Evolutionary conservation across 2,113 vertebrate species (phyloP).

Genomic region (Probosciger aterrimus): DNA sequence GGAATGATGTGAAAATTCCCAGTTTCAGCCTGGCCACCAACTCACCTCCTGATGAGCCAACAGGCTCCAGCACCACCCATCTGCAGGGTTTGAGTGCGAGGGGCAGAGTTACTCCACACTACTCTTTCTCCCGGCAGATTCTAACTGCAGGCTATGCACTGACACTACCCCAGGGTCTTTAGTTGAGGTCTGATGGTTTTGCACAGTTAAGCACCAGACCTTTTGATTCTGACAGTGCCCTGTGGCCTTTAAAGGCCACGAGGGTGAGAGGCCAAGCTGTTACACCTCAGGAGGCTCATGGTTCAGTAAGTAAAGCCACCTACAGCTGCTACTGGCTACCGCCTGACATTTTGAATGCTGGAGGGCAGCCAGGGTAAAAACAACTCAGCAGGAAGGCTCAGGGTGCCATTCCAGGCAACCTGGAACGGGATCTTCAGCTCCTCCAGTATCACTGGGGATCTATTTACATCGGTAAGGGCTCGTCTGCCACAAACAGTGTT

Average conservation of each 20-base stretch:
- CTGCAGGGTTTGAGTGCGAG: background rate
- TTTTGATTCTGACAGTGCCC: background rate
- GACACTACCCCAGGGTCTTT: background rate
- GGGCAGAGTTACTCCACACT: background rate
- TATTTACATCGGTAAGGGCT: constrained; percentile 61
- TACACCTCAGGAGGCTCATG: background rate
- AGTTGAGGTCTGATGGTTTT: background rate
- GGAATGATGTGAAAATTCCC: background rate
- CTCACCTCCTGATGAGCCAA: background rate
- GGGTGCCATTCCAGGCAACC: background rate
- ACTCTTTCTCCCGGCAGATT: background rate
- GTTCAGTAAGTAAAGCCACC: background rate
- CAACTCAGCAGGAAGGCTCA: background rate
- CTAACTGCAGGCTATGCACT: background rate
- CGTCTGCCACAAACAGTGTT: background rate
- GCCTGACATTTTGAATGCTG: constrained; percentile 50
- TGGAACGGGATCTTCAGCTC: background rate
- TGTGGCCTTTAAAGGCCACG: constrained; percentile 1
- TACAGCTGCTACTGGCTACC: background rate
- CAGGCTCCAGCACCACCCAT: background rate
- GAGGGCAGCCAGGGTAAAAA: background rate
- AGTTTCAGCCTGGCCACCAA: background rate
- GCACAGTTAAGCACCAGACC: background rate
- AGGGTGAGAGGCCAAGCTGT: background rate
- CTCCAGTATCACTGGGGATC: background rate